Conservation (phyloP, 1,140 invertebrate genomes). For the Aethina tumida region DNA sequence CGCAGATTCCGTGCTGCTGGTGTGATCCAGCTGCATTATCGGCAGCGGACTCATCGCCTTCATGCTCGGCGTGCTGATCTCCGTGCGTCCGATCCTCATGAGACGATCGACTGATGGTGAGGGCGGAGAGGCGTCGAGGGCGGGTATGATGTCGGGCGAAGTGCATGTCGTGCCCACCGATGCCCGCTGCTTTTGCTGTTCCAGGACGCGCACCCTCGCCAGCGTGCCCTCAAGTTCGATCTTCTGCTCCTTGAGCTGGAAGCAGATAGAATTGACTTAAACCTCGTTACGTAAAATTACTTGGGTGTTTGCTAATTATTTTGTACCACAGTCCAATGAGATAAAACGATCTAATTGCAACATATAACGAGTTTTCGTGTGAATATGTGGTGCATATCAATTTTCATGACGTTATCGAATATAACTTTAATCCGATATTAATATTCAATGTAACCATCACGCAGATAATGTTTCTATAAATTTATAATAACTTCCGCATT, state of each 20-base stretch:
- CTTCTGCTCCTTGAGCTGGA: constrained; percentile 65
- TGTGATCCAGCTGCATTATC: constrained; percentile 44
- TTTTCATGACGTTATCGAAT: no score
- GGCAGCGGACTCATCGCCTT: constrained; percentile 43
- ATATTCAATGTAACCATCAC: no score
- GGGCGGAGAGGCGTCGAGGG: constrained; percentile 34
- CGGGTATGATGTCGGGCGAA: constrained; percentile 38
- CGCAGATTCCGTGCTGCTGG: constrained; percentile 52
- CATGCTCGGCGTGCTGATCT: constrained; percentile 42
- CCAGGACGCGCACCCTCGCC: constrained; percentile 60
- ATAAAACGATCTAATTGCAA: no score
- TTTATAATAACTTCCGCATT: no score
- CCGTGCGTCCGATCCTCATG: constrained; percentile 16
- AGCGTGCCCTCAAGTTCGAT: constrained; percentile 72
- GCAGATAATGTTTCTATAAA: no score
- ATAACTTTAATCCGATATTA: no score
- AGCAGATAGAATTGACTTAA: constrained; percentile 6
- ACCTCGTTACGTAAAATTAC: no score
- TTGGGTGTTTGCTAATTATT: no score
- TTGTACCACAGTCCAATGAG: no score
- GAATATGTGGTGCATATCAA: no score
- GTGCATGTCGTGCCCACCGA: constrained; percentile 11
- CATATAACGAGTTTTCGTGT: no score
- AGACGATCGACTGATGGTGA: constrained; percentile 17
- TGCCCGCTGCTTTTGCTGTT: constrained; percentile 39